phyloP scores from a whole-genome alignment of 2,797 vertebrate genomes.

The Pteropus rufus region DNA sequence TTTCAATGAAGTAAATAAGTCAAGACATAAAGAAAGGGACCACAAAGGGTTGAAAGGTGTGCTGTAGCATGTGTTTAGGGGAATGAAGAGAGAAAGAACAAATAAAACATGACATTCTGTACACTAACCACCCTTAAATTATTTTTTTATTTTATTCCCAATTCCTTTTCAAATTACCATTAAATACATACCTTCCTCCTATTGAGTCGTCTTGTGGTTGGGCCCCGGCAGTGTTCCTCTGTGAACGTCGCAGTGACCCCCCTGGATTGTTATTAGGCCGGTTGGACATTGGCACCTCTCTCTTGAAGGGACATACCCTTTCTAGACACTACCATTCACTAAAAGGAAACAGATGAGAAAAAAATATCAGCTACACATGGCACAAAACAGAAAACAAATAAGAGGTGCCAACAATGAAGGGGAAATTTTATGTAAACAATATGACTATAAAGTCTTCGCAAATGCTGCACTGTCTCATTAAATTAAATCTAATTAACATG shows the following conservation, averaged over 20 bases:
- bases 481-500: background rate
- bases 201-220: conserved; percentile 98
- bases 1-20: background rate
- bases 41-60: background rate
- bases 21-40: background rate
- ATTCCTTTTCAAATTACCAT: background rate
- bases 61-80: background rate
- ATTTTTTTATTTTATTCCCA: background rate
- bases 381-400: background rate
- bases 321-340: conserved; percentile 99
- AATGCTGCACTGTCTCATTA: background rate
- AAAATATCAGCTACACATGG: background rate
- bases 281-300: conserved; percentile 99
- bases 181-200: conserved; percentile 92
- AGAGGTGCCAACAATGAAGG: background rate
- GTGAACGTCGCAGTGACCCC: conserved; percentile 99
- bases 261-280: conserved; percentile 99
- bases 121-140: background rate
- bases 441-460: background rate
- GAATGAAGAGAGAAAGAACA: background rate
- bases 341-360: conserved; percentile 56
- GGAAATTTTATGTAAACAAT: background rate
- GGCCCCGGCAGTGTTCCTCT: conserved; percentile 99
- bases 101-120: background rate
- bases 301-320: conserved; percentile 99